These are phyloP conservation scores for Entomobrya multifasciata DNA, from an alignment of 2,888 invertebrate genomes.

Conservation along the genomic window DNA sequence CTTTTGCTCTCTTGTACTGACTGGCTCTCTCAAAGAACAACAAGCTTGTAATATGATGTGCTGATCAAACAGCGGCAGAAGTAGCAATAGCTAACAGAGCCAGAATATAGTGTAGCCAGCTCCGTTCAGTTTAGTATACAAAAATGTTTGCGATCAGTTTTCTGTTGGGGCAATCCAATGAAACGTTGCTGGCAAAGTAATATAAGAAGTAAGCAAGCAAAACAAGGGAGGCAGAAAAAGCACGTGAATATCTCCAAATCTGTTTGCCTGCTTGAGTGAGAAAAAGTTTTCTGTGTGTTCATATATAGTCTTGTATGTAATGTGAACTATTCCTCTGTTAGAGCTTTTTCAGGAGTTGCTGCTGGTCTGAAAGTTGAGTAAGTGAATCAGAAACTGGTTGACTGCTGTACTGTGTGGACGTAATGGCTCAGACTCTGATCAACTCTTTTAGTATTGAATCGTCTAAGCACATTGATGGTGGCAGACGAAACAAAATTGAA, in stretches of 20 bases:
- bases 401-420: constrained; percentile 39
- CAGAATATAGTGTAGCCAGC: background rate
- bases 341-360: constrained; percentile 45
- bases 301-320: background rate
- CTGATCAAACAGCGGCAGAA: constrained; percentile 18
- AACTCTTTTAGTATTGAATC: constrained; percentile 32
- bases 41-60: constrained; percentile 24
- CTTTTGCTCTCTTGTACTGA: constrained; percentile 43
- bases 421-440: constrained; percentile 35
- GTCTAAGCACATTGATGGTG: constrained; percentile 12
- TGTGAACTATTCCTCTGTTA: background rate
- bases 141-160: constrained; percentile 49
- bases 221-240: constrained; percentile 41
- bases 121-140: background rate
- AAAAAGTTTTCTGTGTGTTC: background rate
- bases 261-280: constrained; percentile 10
- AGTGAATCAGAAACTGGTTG: constrained; percentile 60
- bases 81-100: background rate
- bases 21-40: background rate
- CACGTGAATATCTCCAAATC: constrained; percentile 66
- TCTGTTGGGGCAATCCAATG: constrained; percentile 65
- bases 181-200: constrained; percentile 14
- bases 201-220: background rate
- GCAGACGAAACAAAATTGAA: background rate
- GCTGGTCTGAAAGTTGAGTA: constrained; percentile 26